Conservation (phyloP, 2,888 invertebrate genomes). For the Thyatira batis region DNA sequence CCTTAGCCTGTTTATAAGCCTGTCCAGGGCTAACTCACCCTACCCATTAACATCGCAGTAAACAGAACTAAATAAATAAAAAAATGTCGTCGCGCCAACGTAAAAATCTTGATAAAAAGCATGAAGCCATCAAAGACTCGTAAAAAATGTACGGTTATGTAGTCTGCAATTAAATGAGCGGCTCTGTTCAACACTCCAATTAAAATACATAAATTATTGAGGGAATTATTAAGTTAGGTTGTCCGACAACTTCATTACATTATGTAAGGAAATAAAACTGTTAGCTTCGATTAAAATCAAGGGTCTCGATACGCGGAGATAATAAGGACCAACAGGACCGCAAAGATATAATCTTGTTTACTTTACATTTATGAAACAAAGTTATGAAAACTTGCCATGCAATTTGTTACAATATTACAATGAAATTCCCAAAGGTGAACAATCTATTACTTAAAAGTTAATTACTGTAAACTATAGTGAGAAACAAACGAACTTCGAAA, state of each 20-base stretch:
- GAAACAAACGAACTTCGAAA: background rate
- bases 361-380: background rate
- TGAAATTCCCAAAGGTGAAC: background rate
- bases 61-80: constrained; percentile 9
- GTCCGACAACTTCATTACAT: background rate
- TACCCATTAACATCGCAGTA: background rate
- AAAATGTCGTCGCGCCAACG: constrained; percentile 19
- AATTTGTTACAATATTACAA: background rate
- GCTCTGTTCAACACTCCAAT: constrained; percentile 18
- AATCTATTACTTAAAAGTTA: background rate
- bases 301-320: background rate
- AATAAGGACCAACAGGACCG: background rate
- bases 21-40: background rate
- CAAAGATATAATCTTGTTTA: background rate
- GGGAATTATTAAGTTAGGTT: constrained; percentile 14
- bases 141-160: constrained; percentile 28
- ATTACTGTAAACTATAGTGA: background rate
- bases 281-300: background rate
- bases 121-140: constrained; percentile 32
- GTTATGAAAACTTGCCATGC: background rate
- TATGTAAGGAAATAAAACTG: background rate
- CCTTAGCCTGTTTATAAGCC: too few relatives aligned
- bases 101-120: constrained; percentile 6
- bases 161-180: constrained; percentile 11
- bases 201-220: constrained; percentile 26